phyloP scores from a whole-genome alignment of 2,888 invertebrate species.

The Calameuta pallipes region DNA sequence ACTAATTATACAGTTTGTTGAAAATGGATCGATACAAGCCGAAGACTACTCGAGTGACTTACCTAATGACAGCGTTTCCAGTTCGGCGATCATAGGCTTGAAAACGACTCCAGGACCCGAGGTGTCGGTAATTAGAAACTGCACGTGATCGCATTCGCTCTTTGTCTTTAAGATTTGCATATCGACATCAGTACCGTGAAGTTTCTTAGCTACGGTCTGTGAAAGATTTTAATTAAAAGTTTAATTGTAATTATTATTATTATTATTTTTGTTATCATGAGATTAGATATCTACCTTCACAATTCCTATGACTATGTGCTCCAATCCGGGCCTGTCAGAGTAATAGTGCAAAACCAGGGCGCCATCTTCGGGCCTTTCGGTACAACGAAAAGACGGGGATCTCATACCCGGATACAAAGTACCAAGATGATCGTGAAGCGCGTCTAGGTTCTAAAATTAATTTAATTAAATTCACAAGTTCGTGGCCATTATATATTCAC shows the following conservation, averaged over 20 bases:
- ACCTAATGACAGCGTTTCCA: conserved; percentile 80
- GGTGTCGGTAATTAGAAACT: conserved; percentile 90
- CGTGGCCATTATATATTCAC: background rate
- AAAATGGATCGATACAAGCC: background rate
- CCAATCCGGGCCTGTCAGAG: conserved; percentile 92
- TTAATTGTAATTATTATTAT: background rate
- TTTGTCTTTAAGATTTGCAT: conserved; percentile 90
- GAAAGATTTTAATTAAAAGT: background rate
- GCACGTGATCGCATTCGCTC: conserved; percentile 90
- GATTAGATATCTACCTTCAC: conserved; percentile 78
- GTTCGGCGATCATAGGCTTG: conserved; percentile 78
- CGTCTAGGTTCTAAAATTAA: conserved; percentile 86
- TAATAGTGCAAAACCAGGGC: conserved; percentile 94
- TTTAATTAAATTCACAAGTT: background rate
- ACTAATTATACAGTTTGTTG: background rate
- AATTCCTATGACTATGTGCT: conserved; percentile 96
- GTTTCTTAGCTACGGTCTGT: conserved; percentile 91
- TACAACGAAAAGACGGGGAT: conserved; percentile 95
- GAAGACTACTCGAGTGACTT: conserved; percentile 37
- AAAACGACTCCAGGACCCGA: conserved; percentile 75
- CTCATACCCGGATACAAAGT: conserved; percentile 95
- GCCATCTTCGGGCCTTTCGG: conserved; percentile 89
- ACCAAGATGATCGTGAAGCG: conserved; percentile 93
- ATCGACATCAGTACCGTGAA: conserved; percentile 93
- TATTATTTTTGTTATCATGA: background rate